A percentile compares a stretch with the other conserved stretches of the same genome.
These are phyloP conservation scores for Lasioglossum malachurum DNA, from an alignment of 2,888 invertebrate species.

Conservation along the genomic window DNA sequence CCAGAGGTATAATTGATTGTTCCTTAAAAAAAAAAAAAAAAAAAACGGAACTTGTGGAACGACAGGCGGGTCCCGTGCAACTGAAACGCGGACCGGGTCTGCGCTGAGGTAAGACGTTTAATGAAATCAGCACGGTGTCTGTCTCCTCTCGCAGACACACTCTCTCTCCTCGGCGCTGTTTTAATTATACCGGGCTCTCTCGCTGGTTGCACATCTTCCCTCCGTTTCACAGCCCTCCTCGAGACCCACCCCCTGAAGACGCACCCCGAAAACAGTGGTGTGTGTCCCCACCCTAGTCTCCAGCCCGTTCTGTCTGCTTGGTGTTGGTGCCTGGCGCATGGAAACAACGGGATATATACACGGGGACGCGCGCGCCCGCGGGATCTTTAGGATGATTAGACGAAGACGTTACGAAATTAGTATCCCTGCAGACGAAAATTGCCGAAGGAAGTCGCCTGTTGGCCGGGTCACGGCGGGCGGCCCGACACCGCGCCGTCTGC, in stretches of 20 bases:
- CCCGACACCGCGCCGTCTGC: slow-evolving; percentile 27
- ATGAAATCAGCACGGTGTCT: slow-evolving; percentile 75
- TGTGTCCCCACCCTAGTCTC: slow-evolving; percentile 30
- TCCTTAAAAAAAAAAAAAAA: neutral
- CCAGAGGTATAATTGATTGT: neutral
- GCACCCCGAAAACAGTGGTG: slow-evolving; percentile 24
- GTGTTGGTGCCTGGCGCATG: slow-evolving; percentile 41
- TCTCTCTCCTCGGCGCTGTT: slow-evolving; percentile 70
- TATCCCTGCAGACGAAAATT: slow-evolving; percentile 73
- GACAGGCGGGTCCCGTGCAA: slow-evolving; percentile 48
- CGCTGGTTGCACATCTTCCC: slow-evolving; percentile 69
- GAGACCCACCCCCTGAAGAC: slow-evolving; percentile 14
- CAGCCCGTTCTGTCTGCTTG: slow-evolving; percentile 48
- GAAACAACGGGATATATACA: slow-evolving; percentile 21
- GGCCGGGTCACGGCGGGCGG: slow-evolving; percentile 39
- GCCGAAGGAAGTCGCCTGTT: slow-evolving; percentile 69
- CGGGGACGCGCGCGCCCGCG: slow-evolving; percentile 65
- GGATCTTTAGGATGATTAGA: slow-evolving; percentile 79
- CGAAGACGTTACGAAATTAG: slow-evolving; percentile 79
- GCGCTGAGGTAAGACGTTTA: slow-evolving; percentile 75
- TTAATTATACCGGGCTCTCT: slow-evolving; percentile 74
- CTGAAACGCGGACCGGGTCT: slow-evolving; percentile 61
- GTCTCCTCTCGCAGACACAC: slow-evolving; percentile 70
- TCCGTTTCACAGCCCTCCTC: slow-evolving; percentile 62
- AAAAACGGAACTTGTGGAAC: neutral